Evolutionary conservation across 2,797 vertebrate genomes (phyloP).

Genomic region (Eulemur rubriventer): DNA sequence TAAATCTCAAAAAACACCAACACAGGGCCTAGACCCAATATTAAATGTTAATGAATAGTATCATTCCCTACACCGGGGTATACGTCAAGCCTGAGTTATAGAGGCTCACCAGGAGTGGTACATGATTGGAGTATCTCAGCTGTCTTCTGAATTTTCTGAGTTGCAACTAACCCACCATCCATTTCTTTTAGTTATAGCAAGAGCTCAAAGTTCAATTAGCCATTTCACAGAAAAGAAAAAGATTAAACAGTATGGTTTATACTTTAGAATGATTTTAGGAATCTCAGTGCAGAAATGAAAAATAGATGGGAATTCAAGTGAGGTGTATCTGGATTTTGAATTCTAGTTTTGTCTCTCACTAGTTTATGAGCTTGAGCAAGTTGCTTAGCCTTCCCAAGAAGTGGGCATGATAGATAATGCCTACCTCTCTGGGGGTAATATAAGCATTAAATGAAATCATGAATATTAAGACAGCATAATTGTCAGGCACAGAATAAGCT

Average conservation of each 20-base stretch:
- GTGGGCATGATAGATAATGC: neutral
- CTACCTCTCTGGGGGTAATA: neutral
- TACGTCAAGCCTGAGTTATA: neutral
- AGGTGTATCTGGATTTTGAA: neutral
- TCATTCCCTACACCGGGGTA: neutral
- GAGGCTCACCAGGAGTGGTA: neutral
- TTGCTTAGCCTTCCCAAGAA: neutral
- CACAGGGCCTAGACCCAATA: too few species aligned
- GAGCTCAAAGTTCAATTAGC: neutral
- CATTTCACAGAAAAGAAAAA: conserved; percentile 21
- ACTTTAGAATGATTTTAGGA: neutral
- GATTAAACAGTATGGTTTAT: neutral
- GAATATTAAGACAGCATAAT: neutral
- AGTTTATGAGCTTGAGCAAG: neutral
- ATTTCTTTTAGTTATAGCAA: neutral
- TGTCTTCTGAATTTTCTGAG: neutral
- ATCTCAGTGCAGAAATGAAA: neutral
- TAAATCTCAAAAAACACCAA: neutral
- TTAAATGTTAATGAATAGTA: too few species aligned
- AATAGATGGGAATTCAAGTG: neutral
- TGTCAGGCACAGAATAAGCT: neutral
- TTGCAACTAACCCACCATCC: neutral
- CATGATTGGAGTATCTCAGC: neutral
- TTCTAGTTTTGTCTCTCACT: neutral
- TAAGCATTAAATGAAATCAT: neutral